Evolutionary conservation across 2,113 vertebrate species (phyloP).

Genomic region (Lasiurus borealis): DNA sequence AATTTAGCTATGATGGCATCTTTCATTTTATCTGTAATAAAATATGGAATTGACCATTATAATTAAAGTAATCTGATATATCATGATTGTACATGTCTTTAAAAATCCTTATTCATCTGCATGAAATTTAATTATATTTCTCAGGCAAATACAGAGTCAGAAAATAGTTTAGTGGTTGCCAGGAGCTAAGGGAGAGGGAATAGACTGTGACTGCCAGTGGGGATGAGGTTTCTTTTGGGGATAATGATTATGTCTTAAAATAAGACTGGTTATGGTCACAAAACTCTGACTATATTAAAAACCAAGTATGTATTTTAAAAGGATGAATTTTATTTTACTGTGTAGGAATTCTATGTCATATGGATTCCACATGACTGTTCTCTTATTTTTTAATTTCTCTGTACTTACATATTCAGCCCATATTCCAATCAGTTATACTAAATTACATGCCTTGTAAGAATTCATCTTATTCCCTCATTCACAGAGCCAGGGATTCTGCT

Average conservation of each 20-base stretch:
- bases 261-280: background rate
- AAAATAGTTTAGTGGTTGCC: background rate
- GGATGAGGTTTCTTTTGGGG: background rate
- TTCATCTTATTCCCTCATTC: background rate
- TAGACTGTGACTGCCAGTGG: background rate
- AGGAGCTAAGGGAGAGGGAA: background rate
- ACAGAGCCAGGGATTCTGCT: background rate
- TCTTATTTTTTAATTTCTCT: slow-evolving; percentile 40
- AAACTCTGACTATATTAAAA: slow-evolving; percentile 14
- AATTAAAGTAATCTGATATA: slow-evolving; percentile 40
- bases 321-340: background rate
- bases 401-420: background rate
- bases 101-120: slow-evolving; percentile 20
- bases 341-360: background rate
- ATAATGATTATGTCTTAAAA: background rate
- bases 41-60: slow-evolving; percentile 3
- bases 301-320: background rate
- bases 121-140: slow-evolving; percentile 38
- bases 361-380: background rate
- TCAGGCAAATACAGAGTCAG: background rate
- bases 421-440: background rate
- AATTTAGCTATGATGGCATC: slow-evolving; percentile 97
- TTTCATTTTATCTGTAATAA: slow-evolving; percentile 96
- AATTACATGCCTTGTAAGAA: background rate
- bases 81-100: background rate